A percentile compares a stretch with the other conserved stretches of the same genome.
Conservation (phyloP, 2,888 invertebrate species). For the Brenthis ino region DNA sequence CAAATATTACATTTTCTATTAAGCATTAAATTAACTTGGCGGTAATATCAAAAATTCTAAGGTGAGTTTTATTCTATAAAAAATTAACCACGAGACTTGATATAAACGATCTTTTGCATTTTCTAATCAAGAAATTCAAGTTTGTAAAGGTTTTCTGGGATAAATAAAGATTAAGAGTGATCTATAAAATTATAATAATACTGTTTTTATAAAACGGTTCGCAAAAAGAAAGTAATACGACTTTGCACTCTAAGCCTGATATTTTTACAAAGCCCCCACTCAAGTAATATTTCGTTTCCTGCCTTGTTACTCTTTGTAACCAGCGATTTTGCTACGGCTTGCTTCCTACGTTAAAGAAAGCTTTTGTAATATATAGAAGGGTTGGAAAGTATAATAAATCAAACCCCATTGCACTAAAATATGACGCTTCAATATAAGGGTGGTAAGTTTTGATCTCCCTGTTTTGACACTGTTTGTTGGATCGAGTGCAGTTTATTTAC, state of each 20-base stretch:
- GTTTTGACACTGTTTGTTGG: no score
- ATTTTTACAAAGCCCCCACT: constrained; percentile 14
- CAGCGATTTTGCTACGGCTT: constrained; percentile 12
- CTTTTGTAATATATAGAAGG: constrained; percentile 11
- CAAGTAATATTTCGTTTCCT: constrained; percentile 17
- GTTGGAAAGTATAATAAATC: constrained; percentile 8
- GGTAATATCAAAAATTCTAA: no score
- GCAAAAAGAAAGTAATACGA: background rate
- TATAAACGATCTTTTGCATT: no score
- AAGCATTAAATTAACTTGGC: no score
- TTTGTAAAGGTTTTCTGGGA: no score
- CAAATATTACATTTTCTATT: no score
- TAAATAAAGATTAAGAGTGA: background rate
- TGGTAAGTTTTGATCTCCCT: no score
- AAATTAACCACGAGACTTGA: no score
- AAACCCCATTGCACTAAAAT: constrained; percentile 3
- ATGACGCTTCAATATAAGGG: background rate
- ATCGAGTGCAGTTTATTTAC: no score
- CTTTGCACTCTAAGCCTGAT: background rate
- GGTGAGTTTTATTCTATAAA: no score
- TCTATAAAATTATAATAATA: background rate
- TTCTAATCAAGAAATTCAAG: no score
- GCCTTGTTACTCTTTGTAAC: constrained; percentile 21
- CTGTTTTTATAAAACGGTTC: background rate
- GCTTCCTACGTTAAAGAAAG: constrained; percentile 13